Evolutionary conservation across 2,888 invertebrate genomes (phyloP), one percentile per base, ranked within the genome.

Genomic region (Cistogaster globosa): DNA sequence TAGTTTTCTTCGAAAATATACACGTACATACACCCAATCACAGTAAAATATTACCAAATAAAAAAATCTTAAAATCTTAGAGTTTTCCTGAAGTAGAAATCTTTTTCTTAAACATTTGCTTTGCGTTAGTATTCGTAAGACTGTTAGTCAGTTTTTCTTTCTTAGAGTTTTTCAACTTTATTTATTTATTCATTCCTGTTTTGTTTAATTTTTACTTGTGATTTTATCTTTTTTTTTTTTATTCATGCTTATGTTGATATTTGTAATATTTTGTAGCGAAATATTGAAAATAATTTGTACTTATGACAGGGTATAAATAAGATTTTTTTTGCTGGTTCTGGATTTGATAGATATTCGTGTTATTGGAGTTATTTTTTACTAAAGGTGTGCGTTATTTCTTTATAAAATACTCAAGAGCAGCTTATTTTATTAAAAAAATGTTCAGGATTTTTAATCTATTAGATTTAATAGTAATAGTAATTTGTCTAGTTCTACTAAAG

Each of bases 231-330:
- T 32, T 32, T 5, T 8, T 32, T 32, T 32, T 6, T 32, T 2
- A 32, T 32, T 32, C 8, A 14, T 18, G 5, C 58, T 72, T 72
- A 32, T 62, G 72, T 72, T 80, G 71, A 68, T 57, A 69, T 55
- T 58, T 74, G 22, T 58, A 68, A 72, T 77, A 57, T 63, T 45
- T 74, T 74, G 57, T 58, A 68, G 68, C 57, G 62, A 26, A 72
- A 77, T 84, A 81, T 77, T 76, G 53, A 74, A 81, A 51, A 81
- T 84, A 77, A 84, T 84, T 84, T 81, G 74, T 81, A 84, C 81
- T 77, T 84, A 84, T 77, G 84, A 77, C 62, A 67, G 38, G 72
- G 74, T 77, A 72, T 81, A 84, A 84, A 84, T 77, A 71, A 38
- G n/a, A 48, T 48, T 80, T 77, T 63, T 55, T 57, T 71, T 42